Conservation (phyloP, 2,797 vertebrate species). For the Pantherophis alleghaniensis region DNA sequence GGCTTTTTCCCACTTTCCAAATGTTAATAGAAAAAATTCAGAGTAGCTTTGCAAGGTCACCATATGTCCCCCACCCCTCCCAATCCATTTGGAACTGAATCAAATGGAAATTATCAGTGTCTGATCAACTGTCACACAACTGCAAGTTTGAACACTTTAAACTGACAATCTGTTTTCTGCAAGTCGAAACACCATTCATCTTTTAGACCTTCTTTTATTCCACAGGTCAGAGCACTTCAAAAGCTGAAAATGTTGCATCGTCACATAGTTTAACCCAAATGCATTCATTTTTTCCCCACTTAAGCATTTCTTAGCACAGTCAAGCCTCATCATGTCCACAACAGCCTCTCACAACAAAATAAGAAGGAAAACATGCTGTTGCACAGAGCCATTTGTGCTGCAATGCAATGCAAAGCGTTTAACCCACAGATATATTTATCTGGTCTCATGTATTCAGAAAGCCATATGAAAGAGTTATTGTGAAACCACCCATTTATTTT, state of each 20-base stretch:
- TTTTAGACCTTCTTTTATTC: slow-evolving; percentile 22
- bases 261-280: slow-evolving; percentile 1
- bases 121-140: slow-evolving; percentile 24
- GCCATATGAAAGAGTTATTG: neutral
- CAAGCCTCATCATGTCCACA: neutral
- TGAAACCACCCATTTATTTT: neutral
- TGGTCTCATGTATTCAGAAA: neutral
- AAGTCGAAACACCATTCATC: slow-evolving; percentile 9
- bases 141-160: slow-evolving; percentile 29
- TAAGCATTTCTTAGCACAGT: slow-evolving; percentile 5
- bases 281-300: neutral
- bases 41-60: neutral
- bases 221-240: slow-evolving; percentile 23
- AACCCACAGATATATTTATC: neutral
- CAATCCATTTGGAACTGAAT: neutral
- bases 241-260: slow-evolving; percentile 30
- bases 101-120: slow-evolving; percentile 15
- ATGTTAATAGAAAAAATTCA: slow-evolving; percentile 2
- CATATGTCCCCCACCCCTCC: neutral
- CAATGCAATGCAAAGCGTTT: slow-evolving; percentile 1
- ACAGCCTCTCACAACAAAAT: slow-evolving; percentile 7
- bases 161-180: neutral
- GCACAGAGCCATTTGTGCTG: neutral
- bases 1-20: neutral
- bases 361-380: slow-evolving; percentile 7